A percentile compares a stretch with the other conserved stretches of the same genome.
Evolutionary conservation across 2,797 vertebrate species (phyloP).

Genomic region (Oophaga sylvatica): DNA sequence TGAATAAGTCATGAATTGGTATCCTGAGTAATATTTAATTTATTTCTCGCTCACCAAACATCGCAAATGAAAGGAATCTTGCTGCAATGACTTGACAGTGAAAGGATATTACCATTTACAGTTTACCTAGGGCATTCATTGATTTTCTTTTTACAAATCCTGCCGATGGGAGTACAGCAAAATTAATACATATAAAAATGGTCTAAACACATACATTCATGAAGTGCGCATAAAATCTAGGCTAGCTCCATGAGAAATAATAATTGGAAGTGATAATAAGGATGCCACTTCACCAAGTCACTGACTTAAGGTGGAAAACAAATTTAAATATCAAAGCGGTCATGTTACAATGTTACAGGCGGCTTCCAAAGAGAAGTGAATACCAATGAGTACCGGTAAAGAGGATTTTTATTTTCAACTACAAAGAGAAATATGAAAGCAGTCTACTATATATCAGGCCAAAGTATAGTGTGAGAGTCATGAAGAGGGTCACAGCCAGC

Average conservation of each 20-base stretch:
- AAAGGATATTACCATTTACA: slow-evolving; percentile 47
- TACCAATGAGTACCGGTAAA: not conserved
- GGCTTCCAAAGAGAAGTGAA: not conserved
- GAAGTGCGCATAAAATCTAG: not conserved
- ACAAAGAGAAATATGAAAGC: not conserved
- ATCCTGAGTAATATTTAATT: slow-evolving; percentile 53
- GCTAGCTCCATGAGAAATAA: not conserved
- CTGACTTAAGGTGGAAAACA: slow-evolving; percentile 1
- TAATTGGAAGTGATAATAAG: not conserved
- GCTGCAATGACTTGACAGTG: slow-evolving; percentile 26
- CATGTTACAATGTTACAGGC: not conserved
- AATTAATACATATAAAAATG: slow-evolving; percentile 22
- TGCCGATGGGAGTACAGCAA: slow-evolving; percentile 27
- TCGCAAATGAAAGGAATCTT: slow-evolving; percentile 46
- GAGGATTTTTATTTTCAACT: slow-evolving; percentile 15
- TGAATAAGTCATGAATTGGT: slow-evolving; percentile 53
- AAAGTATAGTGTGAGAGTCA: not conserved
- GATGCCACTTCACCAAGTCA: not conserved
- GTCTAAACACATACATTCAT: slow-evolving; percentile 21
- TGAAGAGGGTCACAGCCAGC: not conserved
- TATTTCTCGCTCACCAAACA: slow-evolving; percentile 4
- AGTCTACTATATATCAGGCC: not conserved
- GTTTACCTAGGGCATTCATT: slow-evolving; percentile 33
- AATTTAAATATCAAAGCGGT: slow-evolving; percentile 19
- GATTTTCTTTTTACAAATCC: slow-evolving; percentile 44